Base-by-base conservation (phyloP, 2,113 vertebrate species). In the Gopherus evgoodei region DNA sequence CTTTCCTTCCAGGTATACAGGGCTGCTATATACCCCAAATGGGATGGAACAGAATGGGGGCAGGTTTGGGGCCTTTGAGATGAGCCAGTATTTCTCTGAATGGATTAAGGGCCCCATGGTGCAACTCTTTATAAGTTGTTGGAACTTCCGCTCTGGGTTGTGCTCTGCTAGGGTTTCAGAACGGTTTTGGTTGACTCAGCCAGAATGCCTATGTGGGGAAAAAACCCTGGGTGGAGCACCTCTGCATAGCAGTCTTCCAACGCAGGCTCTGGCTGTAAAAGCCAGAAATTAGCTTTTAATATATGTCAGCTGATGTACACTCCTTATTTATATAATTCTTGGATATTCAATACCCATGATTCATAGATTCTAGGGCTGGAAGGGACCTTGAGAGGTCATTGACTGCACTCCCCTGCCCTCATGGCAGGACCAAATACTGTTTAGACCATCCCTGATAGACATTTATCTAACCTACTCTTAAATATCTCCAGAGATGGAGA, bases 271-370 rank as follows among this genome's bases (percentile, higher is more conserved):
- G 53, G 0, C 2, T 44, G 16, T 31, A 49, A 47, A 81, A 38
- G 72, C n/a, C 72, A 83, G 81, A 84, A 81, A 2, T n/a, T 29
- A n/a, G 25, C 25, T 16, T 85, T 79, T 56, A 44, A 16, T 75
- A 5, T 1, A 21, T 3, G 1, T 14, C 49, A n/a, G 1, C 7
- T 49, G n/a, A 54, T 22, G 31, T 21, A 12, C 21, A 76, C 11
- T 44, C 6, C 11, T 25, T 76, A 47, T 38, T 76, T 4, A 1
- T 56, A 82, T 79, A 11, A 31, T 49, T 62, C 1, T 22, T 1
- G 38, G 42, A 4, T 57, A 8, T 3, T 27, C 38, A 83, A n/a
- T 9, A 10, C 27, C 8, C 16, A 0, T 22, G 22, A 5, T 90
- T 17, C 6, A 0, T 80, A 49, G 47, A 49, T 49, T 49, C 47